phyloP scores from a whole-genome alignment of 1,140 invertebrate species.

The Battus philenor region DNA sequence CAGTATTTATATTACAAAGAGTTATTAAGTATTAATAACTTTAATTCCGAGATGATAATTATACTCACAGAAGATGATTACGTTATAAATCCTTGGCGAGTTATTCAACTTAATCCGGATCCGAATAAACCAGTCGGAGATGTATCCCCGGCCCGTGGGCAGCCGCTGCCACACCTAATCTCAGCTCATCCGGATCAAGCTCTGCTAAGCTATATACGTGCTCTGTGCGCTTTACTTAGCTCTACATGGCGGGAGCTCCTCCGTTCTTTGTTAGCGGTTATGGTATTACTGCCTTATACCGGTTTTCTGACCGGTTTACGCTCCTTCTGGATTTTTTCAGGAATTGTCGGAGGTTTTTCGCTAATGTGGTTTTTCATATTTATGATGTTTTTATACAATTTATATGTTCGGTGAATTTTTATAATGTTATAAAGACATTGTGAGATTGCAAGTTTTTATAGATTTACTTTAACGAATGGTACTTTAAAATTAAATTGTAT shows the following conservation, averaged over 20 bases:
- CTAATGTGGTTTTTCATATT: no score
- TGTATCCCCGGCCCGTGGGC: conserved; percentile 52
- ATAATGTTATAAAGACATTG: no score
- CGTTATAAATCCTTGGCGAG: conserved; percentile 39
- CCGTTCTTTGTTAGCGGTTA: conserved; percentile 32
- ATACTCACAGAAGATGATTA: conserved; percentile 27
- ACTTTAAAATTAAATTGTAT: no score
- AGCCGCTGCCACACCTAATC: conserved; percentile 56
- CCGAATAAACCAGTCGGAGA: conserved; percentile 54
- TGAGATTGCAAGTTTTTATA: no score
- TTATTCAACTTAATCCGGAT: conserved; percentile 66
- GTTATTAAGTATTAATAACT: no score
- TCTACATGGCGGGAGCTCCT: conserved; percentile 21
- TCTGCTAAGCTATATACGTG: conserved; percentile 43
- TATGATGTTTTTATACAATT: no score
- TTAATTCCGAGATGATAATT: not conserved
- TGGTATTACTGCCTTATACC: conserved; percentile 15
- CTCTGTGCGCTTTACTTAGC: conserved; percentile 24
- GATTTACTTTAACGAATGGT: no score
- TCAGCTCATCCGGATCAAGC: conserved; percentile 48
- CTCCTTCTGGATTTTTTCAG: conserved; percentile 16
- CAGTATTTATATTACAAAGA: no score
- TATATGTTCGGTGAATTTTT: no score
- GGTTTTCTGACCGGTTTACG: conserved; percentile 17
- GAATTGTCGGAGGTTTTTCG: not conserved